Evolutionary conservation across 2,888 invertebrate species (phyloP).

Genomic region (Epicampocera succincta): DNA sequence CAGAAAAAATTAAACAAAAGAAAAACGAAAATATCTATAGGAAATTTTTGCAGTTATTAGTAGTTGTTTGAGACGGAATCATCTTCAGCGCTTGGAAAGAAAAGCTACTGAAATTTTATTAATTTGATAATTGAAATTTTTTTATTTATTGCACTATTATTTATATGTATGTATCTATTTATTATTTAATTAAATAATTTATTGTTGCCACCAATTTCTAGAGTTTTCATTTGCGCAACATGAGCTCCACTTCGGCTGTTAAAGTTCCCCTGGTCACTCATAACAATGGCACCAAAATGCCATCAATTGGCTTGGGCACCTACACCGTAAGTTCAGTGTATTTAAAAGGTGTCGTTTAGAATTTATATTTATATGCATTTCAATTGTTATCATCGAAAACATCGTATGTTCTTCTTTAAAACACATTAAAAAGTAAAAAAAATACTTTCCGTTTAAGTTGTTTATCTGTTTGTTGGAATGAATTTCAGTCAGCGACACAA

Average conservation of each 20-base stretch:
- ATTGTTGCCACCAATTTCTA: background rate
- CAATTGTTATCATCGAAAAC: background rate
- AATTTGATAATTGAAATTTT: too few relatives aligned
- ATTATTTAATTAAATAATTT: background rate
- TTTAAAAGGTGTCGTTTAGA: background rate
- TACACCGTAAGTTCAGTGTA: conserved; percentile 75
- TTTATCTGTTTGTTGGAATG: too few relatives aligned
- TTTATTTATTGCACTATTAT: too few relatives aligned
- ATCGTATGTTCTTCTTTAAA: too few relatives aligned
- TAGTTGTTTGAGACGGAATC: conserved; percentile 43
- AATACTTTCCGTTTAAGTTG: too few relatives aligned
- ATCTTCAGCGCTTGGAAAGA: background rate
- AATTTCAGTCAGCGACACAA: too few relatives aligned
- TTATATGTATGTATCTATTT: too few relatives aligned
- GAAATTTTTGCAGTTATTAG: conserved; percentile 40
- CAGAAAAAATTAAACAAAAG: background rate
- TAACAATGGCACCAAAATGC: conserved; percentile 79
- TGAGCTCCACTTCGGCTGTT: conserved; percentile 39
- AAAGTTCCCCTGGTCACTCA: conserved; percentile 74
- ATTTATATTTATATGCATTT: too few relatives aligned
- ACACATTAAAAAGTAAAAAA: background rate
- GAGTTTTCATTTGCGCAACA: conserved; percentile 24
- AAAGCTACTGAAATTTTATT: too few relatives aligned
- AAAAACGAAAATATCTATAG: background rate
- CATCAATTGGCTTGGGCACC: conserved; percentile 78